Conservation (phyloP, 2,113 vertebrate genomes). For the Ancistrus triradiatus region DNA sequence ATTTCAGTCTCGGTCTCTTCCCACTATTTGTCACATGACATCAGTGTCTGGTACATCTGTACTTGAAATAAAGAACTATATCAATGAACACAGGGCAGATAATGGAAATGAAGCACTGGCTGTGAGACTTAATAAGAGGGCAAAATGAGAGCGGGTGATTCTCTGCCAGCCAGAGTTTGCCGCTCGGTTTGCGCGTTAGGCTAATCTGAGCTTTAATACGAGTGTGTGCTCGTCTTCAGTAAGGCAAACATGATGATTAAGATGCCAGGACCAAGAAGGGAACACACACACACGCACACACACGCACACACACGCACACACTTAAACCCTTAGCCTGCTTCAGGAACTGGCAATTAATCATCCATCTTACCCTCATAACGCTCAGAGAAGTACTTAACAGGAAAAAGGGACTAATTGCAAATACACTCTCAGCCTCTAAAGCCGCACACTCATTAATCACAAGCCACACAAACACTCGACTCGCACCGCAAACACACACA, state of each 20-base stretch:
- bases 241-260: constrained; percentile 1
- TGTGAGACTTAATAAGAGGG: neutral
- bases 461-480: neutral
- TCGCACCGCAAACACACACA: neutral
- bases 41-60: too few relatives aligned
- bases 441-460: constrained; percentile 13
- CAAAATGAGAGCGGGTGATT: neutral
- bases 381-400: neutral
- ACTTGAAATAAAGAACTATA: too few relatives aligned
- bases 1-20: too few relatives aligned
- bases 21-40: too few relatives aligned
- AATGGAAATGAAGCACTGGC: neutral
- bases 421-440: neutral
- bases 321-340: too few relatives aligned
- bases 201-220: constrained; percentile 1
- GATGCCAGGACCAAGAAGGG: neutral
- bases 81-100: too few relatives aligned
- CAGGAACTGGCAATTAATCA: constrained; percentile 13
- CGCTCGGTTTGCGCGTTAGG: neutral
- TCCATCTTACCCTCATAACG: neutral
- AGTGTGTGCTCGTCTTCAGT: neutral
- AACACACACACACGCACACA: neutral
- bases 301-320: neutral
- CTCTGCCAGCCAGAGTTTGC: neutral
- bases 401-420: neutral